Conservation (phyloP, 1,140 invertebrate genomes). For the Bactericera cockerelli region DNA sequence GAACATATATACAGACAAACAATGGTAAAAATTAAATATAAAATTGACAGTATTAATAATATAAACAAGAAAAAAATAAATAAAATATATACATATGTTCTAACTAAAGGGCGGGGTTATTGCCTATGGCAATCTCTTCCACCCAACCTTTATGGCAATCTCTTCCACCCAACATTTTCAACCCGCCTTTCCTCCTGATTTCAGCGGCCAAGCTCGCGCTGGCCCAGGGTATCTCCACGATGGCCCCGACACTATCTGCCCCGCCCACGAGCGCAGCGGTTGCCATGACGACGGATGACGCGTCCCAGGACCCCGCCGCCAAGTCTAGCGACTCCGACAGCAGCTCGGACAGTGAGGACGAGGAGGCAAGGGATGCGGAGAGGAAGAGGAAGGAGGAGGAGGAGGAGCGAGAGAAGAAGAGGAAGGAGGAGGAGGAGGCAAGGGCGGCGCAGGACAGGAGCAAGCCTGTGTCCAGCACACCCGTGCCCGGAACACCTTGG, state of each 20-base stretch:
- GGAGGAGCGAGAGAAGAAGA: slow-evolving; percentile 25
- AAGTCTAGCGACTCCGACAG: slow-evolving; percentile 1
- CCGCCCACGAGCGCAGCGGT: slow-evolving; percentile 21
- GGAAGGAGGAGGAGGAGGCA: slow-evolving; percentile 34
- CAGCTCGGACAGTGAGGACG: slow-evolving; percentile 27
- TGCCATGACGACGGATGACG: slow-evolving; percentile 19
- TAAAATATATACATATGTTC: too few species aligned
- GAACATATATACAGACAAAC: too few species aligned
- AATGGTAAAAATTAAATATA: too few species aligned
- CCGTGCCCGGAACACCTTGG: slow-evolving; percentile 94
- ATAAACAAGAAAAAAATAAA: too few species aligned
- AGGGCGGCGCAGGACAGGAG: slow-evolving; percentile 49
- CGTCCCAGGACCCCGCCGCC: slow-evolving; percentile 5
- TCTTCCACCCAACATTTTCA: too few species aligned
- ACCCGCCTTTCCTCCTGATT: too few species aligned
- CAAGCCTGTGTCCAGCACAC: slow-evolving; percentile 82
- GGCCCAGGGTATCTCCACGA: slow-evolving; percentile 41
- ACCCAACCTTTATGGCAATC: too few species aligned
- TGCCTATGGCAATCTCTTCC: too few species aligned
- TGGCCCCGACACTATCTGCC: slow-evolving; percentile 19
- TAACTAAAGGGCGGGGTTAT: too few species aligned
- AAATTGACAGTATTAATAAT: too few species aligned
- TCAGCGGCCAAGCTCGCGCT: slow-evolving; percentile 47
- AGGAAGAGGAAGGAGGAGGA: slow-evolving; percentile 28
- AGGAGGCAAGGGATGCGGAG: slow-evolving; percentile 26